Percentiles rank a stretch among this genome's conserved stretches.
Conservation (phyloP, 2,888 invertebrate species). For the Cephus sareptanus region DNA sequence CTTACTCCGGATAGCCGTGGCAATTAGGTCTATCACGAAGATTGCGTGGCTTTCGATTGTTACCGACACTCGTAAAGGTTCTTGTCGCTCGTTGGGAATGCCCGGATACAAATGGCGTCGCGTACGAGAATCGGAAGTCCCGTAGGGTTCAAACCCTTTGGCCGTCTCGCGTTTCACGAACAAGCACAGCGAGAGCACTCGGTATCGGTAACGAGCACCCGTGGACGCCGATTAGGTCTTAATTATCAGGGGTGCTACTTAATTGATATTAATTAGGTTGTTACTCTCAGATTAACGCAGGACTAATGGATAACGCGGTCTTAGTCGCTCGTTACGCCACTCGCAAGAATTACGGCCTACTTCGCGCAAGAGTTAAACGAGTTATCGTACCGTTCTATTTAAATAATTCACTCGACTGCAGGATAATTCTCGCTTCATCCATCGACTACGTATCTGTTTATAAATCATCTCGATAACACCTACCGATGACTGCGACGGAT, state of each 20-base stretch:
- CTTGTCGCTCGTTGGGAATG: background rate
- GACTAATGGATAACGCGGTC: slow-evolving; percentile 19
- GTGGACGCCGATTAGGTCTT: slow-evolving; percentile 19
- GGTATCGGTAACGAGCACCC: slow-evolving; percentile 7
- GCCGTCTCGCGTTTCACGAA: background rate
- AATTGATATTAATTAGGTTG: slow-evolving; percentile 25
- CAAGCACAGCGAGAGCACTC: background rate
- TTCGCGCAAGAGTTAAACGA: background rate
- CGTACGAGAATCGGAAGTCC: slow-evolving; percentile 11
- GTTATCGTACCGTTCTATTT: background rate
- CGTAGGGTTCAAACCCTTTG: background rate
- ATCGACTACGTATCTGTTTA: background rate
- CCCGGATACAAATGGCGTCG: background rate
- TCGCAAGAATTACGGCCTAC: background rate
- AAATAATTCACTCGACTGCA: background rate
- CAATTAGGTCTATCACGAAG: background rate
- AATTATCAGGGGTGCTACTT: slow-evolving; percentile 17
- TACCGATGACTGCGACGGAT: background rate
- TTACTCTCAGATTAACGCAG: slow-evolving; percentile 20
- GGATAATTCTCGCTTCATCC: background rate
- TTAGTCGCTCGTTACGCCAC: background rate
- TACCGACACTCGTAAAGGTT: background rate
- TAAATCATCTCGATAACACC: background rate
- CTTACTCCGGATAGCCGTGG: background rate
- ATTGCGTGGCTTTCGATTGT: background rate